Percentiles rank a stretch among this genome's conserved stretches.
Conservation (phyloP, 2,797 vertebrate genomes). For the Cirrhinus mrigala region DNA sequence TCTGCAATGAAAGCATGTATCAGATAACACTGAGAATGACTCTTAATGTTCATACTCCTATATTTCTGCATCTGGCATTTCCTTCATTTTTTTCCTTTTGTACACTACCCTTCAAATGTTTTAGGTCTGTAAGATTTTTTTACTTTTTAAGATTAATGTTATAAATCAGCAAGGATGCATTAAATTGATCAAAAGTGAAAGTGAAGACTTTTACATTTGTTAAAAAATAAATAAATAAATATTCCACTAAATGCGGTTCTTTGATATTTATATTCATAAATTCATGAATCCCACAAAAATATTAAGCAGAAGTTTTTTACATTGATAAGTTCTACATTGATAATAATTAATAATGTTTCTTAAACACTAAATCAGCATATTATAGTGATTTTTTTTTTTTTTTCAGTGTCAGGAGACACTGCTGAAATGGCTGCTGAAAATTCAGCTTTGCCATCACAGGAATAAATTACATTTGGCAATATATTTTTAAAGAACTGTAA, state of each 20-base stretch:
- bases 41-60: slow-evolving; percentile 14
- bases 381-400: neutral
- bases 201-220: neutral
- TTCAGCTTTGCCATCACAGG: neutral
- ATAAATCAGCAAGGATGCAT: neutral
- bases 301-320: neutral
- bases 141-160: neutral
- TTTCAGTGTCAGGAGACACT: neutral
- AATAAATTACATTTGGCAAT: neutral
- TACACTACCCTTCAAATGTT: neutral
- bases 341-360: neutral
- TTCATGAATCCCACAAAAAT: neutral
- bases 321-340: no score
- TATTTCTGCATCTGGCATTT: neutral
- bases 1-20: slow-evolving; percentile 6
- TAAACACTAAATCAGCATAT: neutral
- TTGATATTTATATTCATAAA: neutral
- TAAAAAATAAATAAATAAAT: neutral
- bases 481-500: neutral
- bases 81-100: neutral
- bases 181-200: neutral
- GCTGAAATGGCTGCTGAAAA: neutral
- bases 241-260: neutral
- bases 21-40: neutral
- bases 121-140: neutral